Evolutionary conservation across 2,113 vertebrate genomes (phyloP).

Genomic region (Pithys albifrons): DNA sequence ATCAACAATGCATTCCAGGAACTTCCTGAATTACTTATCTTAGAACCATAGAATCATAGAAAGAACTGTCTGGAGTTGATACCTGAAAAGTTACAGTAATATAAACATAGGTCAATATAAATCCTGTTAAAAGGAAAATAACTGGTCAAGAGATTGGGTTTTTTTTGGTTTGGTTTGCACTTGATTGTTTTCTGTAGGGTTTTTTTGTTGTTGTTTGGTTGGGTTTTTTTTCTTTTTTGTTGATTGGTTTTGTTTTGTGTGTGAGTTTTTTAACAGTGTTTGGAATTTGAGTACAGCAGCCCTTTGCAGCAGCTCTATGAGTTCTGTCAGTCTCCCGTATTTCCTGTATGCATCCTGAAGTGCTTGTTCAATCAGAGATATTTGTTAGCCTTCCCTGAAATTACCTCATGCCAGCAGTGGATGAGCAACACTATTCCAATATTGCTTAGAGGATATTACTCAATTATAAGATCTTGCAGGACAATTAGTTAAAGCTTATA

Average conservation of each 20-base stretch:
- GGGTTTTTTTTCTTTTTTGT: background rate
- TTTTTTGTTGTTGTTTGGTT: background rate
- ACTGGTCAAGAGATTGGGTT: accelerated
- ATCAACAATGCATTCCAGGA: background rate
- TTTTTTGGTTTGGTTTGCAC: background rate
- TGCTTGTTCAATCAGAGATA: background rate
- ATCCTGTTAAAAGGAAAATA: background rate
- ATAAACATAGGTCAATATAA: background rate
- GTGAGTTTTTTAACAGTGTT: background rate
- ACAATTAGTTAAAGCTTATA: background rate
- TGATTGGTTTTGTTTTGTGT: background rate
- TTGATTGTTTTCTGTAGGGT: background rate
- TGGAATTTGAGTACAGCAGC: background rate
- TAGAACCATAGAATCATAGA: too few relatives aligned
- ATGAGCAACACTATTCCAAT: background rate
- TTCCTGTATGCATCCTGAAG: background rate
- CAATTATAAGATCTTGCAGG: background rate
- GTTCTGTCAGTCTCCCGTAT: background rate
- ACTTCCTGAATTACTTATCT: background rate
- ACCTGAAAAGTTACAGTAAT: background rate
- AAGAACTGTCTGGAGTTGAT: background rate
- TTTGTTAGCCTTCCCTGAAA: background rate
- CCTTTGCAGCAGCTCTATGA: background rate
- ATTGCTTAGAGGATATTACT: background rate
- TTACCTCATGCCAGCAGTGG: background rate